These are phyloP conservation scores for Meandrusa payeni DNA, from an alignment of 2,888 invertebrate genomes.

Conservation along the genomic window DNA sequence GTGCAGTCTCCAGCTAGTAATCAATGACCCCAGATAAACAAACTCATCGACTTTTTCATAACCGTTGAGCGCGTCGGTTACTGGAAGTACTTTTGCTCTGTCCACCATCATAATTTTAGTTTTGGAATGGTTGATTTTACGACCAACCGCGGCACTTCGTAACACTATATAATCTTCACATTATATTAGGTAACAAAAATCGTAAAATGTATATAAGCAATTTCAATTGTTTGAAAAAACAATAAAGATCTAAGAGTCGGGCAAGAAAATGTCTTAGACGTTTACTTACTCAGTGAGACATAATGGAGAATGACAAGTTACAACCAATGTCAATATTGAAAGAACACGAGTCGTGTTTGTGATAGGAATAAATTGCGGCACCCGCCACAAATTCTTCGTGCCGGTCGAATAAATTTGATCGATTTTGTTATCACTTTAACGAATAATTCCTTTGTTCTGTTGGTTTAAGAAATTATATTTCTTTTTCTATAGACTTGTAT, in stretches of 20 bases:
- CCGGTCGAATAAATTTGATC: slow-evolving; percentile 58
- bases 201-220: too few relatives aligned
- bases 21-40: too few relatives aligned
- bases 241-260: slow-evolving; percentile 1
- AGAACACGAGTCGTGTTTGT: slow-evolving; percentile 66
- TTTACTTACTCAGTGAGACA: slow-evolving; percentile 27
- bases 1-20: too few relatives aligned
- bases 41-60: too few relatives aligned
- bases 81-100: too few relatives aligned
- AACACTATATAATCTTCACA: too few relatives aligned
- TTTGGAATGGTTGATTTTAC: too few relatives aligned
- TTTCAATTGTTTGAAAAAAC: slow-evolving; percentile 4
- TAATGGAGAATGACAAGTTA: slow-evolving; percentile 29
- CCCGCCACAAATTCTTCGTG: slow-evolving; percentile 54
- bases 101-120: too few relatives aligned
- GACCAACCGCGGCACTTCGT: too few relatives aligned
- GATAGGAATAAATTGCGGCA: slow-evolving; percentile 71
- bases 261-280: slow-evolving; percentile 9
- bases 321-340: slow-evolving; percentile 73
- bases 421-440: slow-evolving; percentile 38
- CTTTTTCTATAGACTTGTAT: too few relatives aligned
- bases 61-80: too few relatives aligned
- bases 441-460: slow-evolving; percentile 32
- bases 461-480: slow-evolving; percentile 5
- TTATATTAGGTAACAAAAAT: too few relatives aligned